Base-by-base conservation (phyloP, 2,888 invertebrate species). In the Yponomeuta cagnagella region DNA sequence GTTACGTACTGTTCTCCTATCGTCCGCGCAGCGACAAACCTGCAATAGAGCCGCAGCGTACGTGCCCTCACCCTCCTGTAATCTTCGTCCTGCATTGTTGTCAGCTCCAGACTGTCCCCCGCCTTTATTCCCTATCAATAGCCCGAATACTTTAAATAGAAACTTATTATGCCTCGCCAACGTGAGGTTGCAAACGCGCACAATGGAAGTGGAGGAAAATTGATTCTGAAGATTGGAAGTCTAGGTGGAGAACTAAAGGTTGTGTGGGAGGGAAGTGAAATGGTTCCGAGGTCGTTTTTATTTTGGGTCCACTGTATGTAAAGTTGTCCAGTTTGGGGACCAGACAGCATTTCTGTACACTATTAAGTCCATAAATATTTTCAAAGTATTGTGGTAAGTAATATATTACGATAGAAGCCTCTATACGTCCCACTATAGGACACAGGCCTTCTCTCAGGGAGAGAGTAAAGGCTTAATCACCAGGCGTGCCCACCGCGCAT, bases 131-230 rank as follows among this genome's bases (percentile, higher is more conserved):
- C 68, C 73, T 72, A 70, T 74, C 76, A 74, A 75, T 76, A 71
- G 73, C 70, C 73, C 73, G 70, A 74, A 74, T 77, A 79, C 76
- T 81, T 80, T 80, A 80, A 82, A 81, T 81, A 79, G 78, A 81
- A 79, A 80, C 79, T 78, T 79, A 80, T 78, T 77, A 79, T 80
- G 76, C 74, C 64, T 23, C 43, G 64, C 48, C 30, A 65, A 65
- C 70, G 30, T 31, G 31, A 30, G 64, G 63, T 48, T 63, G 63
- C 37, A 65, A 12, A 10, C 43, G n/a, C 48, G 10, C 43, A 48
- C 48, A 70, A 48, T 30, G 70, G 48, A 12, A 23, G 23, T 12
- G 48, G 48, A 31, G 58, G 70, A 70, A 70, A 70, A 70, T 64
- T 70, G 70, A 65, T 70, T 70, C 64, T 37, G 33, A 70, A 43